Evolutionary conservation across 2,797 vertebrate genomes (phyloP).

Genomic region (Natrix natrix): DNA sequence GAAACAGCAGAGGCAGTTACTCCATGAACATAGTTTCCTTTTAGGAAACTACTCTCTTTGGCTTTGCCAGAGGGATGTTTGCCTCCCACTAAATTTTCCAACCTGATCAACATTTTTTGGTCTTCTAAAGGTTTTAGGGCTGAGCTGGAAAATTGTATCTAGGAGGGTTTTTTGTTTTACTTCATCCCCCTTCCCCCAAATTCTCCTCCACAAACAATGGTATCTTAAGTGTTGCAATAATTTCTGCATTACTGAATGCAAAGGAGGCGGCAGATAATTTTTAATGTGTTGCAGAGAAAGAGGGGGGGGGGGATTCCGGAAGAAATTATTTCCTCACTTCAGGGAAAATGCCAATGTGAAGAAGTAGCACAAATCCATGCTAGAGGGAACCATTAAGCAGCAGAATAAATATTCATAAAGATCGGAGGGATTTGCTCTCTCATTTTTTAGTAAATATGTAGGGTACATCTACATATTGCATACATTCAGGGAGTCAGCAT

Average conservation of each 20-base stretch:
- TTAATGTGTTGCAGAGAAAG: constrained; percentile 17
- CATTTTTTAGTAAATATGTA: background rate
- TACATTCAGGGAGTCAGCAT: background rate
- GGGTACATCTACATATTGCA: constrained; percentile 11
- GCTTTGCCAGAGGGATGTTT: background rate
- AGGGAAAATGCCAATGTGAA: constrained; percentile 20
- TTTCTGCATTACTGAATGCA: constrained; percentile 21
- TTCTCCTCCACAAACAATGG: constrained; percentile 12
- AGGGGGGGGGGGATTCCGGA: background rate
- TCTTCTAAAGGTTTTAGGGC: background rate
- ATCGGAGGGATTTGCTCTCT: background rate
- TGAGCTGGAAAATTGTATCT: background rate
- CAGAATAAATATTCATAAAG: background rate
- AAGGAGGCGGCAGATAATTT: constrained; percentile 19
- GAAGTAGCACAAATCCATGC: constrained; percentile 10
- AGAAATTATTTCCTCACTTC: constrained; percentile 11
- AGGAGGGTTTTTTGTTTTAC: background rate
- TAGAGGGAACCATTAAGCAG: constrained; percentile 6
- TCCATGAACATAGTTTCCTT: background rate
- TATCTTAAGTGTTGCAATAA: constrained; percentile 3
- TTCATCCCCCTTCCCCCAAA: background rate
- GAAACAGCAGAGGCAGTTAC: background rate
- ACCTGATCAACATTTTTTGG: background rate
- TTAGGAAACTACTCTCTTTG: background rate
- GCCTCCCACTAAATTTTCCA: background rate